Conservation (phyloP, 2,888 invertebrate species). For the Melieria omissa region DNA sequence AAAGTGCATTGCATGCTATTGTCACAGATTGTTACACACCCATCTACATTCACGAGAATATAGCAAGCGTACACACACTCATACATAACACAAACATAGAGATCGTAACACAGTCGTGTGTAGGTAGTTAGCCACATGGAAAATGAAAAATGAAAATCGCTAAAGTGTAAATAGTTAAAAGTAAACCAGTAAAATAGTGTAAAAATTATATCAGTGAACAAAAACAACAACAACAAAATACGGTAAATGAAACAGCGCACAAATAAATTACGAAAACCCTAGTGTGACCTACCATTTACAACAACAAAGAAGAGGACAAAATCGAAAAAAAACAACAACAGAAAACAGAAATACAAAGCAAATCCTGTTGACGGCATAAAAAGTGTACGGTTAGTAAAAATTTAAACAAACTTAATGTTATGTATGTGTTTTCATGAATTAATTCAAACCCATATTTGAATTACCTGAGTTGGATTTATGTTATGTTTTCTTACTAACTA, state of each 20-base stretch:
- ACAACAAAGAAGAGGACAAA: constrained; percentile 13
- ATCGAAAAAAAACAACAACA: constrained; percentile 19
- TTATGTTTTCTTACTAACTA: no score
- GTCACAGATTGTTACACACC: not conserved
- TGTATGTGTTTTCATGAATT: no score
- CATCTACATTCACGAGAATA: no score
- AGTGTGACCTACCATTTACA: constrained; percentile 7
- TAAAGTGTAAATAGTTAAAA: constrained; percentile 26
- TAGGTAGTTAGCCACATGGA: not conserved
- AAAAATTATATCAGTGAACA: constrained; percentile 18
- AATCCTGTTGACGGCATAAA: no score
- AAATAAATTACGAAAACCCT: constrained; percentile 29
- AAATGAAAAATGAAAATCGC: not conserved
- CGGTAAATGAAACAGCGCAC: constrained; percentile 29
- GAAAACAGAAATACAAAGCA: constrained; percentile 8
- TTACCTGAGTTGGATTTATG: no score
- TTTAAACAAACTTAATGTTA: no score
- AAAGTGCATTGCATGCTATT: not conserved
- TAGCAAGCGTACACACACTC: not conserved
- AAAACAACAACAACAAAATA: constrained; percentile 11
- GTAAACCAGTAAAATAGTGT: not conserved
- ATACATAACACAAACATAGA: constrained; percentile 7
- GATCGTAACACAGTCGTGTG: constrained; percentile 6
- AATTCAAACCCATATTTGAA: no score
- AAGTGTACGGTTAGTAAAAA: no score